Percentiles rank a stretch among this genome's conserved stretches.
phyloP scores from a whole-genome alignment of 2,797 vertebrate genomes.

The Hozukius guyotensis region DNA sequence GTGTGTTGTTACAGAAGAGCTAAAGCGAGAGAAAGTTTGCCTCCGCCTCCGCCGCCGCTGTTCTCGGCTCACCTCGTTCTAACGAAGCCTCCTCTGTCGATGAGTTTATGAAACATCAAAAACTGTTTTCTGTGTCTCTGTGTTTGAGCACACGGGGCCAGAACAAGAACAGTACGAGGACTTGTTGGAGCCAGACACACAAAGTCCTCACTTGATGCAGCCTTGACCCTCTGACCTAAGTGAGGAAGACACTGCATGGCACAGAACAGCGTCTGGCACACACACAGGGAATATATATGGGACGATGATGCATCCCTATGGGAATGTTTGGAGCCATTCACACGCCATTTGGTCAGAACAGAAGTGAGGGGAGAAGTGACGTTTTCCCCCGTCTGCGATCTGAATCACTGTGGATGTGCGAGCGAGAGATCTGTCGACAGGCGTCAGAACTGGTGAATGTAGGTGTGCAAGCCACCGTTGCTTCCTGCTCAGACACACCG shows the following conservation, averaged over 20 bases:
- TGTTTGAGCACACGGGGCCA: background rate
- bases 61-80: conserved; percentile 1
- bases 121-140: background rate
- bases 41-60: background rate
- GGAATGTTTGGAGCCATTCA: conserved; percentile 24
- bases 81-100: background rate
- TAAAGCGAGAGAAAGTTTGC: background rate
- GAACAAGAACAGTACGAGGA: conserved; percentile 30
- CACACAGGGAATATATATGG: conserved; percentile 8
- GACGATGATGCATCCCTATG: conserved; percentile 5
- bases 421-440: conserved; percentile 45
- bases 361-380: conserved; percentile 46
- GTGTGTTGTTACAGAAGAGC: conserved; percentile 12
- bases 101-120: background rate
- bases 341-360: conserved; percentile 48
- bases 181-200: conserved; percentile 42
- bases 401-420: conserved; percentile 46
- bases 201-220: conserved; percentile 52
- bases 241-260: conserved; percentile 38
- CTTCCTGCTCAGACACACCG: conserved; percentile 55
- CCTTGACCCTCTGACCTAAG: conserved; percentile 45
- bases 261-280: conserved; percentile 25
- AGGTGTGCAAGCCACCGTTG: conserved; percentile 47
- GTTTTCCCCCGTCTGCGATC: conserved; percentile 33
- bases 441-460: conserved; percentile 43